Evolutionary conservation across 2,797 vertebrate genomes (phyloP).

Genomic region (Austrolebias charrua): DNA sequence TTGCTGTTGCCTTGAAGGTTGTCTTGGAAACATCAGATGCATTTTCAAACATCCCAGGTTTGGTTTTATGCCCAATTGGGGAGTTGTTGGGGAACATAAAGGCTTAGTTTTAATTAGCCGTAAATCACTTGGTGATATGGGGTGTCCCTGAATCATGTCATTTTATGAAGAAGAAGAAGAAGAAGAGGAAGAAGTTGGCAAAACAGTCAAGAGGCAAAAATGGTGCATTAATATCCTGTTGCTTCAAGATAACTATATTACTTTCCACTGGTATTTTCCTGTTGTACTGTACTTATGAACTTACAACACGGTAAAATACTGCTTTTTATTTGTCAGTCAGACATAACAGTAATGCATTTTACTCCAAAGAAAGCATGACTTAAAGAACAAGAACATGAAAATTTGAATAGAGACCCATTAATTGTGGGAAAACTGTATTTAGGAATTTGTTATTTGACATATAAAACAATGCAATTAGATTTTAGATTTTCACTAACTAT

Average conservation of each 20-base stretch:
- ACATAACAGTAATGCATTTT: slow-evolving; percentile 42
- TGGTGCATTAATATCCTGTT: slow-evolving; percentile 76
- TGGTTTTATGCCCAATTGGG: slow-evolving; percentile 41
- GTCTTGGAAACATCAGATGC: slow-evolving; percentile 47
- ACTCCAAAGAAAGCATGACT: not conserved
- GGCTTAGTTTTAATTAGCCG: slow-evolving; percentile 65
- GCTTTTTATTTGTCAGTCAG: slow-evolving; percentile 23
- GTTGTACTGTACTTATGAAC: slow-evolving; percentile 57
- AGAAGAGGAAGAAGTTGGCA: slow-evolving; percentile 33
- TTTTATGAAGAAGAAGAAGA: slow-evolving; percentile 41
- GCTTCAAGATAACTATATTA: slow-evolving; percentile 79
- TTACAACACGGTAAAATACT: slow-evolving; percentile 61
- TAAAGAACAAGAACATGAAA: not conserved
- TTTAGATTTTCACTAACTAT: no score
- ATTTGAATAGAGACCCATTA: slow-evolving; percentile 27
- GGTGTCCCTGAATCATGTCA: slow-evolving; percentile 68
- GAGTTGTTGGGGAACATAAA: slow-evolving; percentile 49
- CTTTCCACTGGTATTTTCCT: slow-evolving; percentile 62
- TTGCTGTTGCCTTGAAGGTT: slow-evolving; percentile 52
- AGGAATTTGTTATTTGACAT: slow-evolving; percentile 7
- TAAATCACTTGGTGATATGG: slow-evolving; percentile 65
- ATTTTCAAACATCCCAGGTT: slow-evolving; percentile 55
- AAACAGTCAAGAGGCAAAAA: slow-evolving; percentile 65
- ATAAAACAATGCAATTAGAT: slow-evolving; percentile 30
- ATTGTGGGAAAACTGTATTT: slow-evolving; percentile 7